phyloP scores from a whole-genome alignment of 2,113 vertebrate species.

The Probosciger aterrimus region DNA sequence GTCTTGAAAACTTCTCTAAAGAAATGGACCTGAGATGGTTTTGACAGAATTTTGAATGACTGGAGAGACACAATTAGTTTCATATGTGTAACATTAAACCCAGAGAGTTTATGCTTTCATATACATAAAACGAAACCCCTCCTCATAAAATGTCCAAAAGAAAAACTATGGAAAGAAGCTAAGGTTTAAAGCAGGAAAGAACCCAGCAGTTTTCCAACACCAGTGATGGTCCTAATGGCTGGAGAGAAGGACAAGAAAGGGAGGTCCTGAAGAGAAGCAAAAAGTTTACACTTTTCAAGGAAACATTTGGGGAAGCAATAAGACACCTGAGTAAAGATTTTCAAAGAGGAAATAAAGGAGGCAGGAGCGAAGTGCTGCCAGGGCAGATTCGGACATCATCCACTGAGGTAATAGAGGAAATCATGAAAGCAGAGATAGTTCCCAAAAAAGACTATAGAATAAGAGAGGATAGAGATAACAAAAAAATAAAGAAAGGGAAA shows the following conservation, averaged over 20 bases:
- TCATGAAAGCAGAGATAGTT: background rate
- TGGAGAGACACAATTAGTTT: background rate
- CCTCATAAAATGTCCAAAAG: background rate
- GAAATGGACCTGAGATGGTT: background rate
- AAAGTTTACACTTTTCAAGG: background rate
- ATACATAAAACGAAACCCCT: background rate
- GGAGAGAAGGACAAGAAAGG: background rate
- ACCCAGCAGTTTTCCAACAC: background rate
- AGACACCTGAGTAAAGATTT: background rate
- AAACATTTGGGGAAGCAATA: background rate
- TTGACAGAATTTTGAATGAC: background rate
- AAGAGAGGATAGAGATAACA: background rate
- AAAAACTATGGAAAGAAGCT: background rate
- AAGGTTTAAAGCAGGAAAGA: background rate
- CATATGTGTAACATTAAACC: background rate
- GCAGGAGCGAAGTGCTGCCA: background rate
- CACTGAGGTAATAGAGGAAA: fast-evolving
- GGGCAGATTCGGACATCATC: background rate
- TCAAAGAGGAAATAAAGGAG: background rate
- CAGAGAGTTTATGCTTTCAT: background rate
- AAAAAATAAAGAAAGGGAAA: background rate
- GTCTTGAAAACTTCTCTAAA: background rate
- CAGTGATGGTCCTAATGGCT: background rate
- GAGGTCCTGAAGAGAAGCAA: background rate
- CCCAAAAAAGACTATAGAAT: background rate